Conservation (phyloP, 2,797 vertebrate species). For the Diglossa cyanea region DNA sequence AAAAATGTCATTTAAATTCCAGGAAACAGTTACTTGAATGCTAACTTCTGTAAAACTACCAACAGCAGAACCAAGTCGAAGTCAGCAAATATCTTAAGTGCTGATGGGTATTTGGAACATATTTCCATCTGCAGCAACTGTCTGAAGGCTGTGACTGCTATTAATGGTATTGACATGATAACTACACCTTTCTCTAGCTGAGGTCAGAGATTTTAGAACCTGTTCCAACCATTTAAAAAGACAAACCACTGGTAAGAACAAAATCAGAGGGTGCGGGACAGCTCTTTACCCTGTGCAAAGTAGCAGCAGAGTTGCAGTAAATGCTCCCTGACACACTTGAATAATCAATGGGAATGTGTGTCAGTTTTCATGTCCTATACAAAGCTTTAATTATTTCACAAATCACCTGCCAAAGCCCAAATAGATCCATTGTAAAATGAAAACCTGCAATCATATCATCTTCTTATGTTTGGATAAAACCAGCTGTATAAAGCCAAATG, state of each 20-base stretch:
- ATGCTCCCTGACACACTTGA: not conserved
- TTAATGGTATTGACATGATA: not conserved
- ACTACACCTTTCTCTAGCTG: not conserved
- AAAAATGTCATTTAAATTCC: not conserved
- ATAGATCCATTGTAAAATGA: not conserved
- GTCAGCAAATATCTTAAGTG: not conserved
- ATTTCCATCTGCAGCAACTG: not conserved
- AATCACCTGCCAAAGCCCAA: not conserved
- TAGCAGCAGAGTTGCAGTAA: not conserved
- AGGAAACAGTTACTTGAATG: not conserved
- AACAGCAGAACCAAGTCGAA: not conserved
- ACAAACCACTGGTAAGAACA: not conserved
- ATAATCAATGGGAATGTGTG: not conserved
- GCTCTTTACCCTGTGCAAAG: not conserved
- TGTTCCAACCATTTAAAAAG: not conserved
- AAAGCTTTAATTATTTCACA: not conserved
- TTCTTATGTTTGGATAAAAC: not conserved
- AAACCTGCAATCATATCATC: not conserved
- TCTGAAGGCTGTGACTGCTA: not conserved
- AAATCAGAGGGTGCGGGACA: not conserved
- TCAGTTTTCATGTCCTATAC: not conserved
- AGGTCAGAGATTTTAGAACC: not conserved
- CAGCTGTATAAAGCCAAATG: not conserved
- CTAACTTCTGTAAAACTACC: not conserved
- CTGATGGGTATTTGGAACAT: not conserved